Evolutionary conservation across 37 sponge, comb jelly and placozoan species (phyloP), one percentile per base, ranked within the genome.

Genomic region (Eunapius fragilis): DNA sequence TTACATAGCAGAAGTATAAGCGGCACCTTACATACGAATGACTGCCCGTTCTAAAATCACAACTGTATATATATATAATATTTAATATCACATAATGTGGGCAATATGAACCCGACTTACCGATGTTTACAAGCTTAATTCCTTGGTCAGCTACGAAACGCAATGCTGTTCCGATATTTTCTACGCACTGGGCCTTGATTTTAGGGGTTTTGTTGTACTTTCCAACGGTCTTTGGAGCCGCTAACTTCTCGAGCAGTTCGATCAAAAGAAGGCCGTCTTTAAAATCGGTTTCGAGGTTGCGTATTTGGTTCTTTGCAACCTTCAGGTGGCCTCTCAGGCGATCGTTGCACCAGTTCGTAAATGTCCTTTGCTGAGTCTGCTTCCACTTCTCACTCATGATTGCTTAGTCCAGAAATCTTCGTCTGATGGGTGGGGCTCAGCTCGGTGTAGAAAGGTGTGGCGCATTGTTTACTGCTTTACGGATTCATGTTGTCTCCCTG

Each of bases 321-420:
- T 89, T 96, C 47, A 89, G 85, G 50, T 97, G 81, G 1, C 97
- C 97, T 25, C 95, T 71, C n/a, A 97, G 81, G 3, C 93, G 84
- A 74, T 94, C 93, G 77, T 97, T 97, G 79, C 92, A 84, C 97
- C 97, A 97, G 84, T 97, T 97, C 30, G 97, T 94, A 87, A 97
- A 97, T 48, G 93, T 86, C 71, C 75, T 87, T 58, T 90, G 50
- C 76, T 94, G 97, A 68, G 93, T 97, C 71, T 94, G 77, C 90
- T 88, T 89, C 95, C 95, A 94, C 6, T 75, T 58, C 7, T 82
- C 82, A 25, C 47, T 30, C 79, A 45, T 30, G 7, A 28, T 26
- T 79, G 73, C 31, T 2, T 17, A 10, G 14, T 58, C 14, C 6
- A 58, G 14, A 58, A 17, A 12, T 58, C 1, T 0, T 2, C 1